Percentiles rank a stretch among this genome's conserved stretches.
Evolutionary conservation across 2,888 invertebrate genomes (phyloP).

Genomic region (Calliphora vomitoria): DNA sequence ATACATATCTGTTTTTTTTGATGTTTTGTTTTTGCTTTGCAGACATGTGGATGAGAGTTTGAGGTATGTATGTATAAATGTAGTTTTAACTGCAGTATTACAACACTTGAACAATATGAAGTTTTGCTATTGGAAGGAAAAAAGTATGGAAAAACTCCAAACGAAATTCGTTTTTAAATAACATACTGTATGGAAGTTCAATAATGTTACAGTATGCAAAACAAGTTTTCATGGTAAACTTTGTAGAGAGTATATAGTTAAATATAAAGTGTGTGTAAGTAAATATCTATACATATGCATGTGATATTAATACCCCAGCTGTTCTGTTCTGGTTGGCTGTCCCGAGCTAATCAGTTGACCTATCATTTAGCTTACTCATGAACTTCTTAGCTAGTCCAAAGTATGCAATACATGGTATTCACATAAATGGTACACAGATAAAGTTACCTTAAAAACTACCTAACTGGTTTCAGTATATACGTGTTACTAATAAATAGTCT

Average conservation of each 20-base stretch:
- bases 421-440: too few relatives aligned
- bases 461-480: too few relatives aligned
- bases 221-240: neutral
- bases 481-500: too few relatives aligned
- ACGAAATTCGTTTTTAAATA: slow-evolving; percentile 38
- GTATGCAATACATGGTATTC: too few relatives aligned
- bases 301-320: too few relatives aligned
- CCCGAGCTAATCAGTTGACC: too few relatives aligned
- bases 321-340: too few relatives aligned
- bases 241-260: neutral
- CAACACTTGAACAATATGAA: slow-evolving; percentile 27
- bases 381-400: too few relatives aligned
- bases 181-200: slow-evolving; percentile 10
- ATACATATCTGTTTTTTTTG: neutral
- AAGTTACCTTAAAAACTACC: too few relatives aligned
- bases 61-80: neutral
- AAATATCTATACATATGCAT: too few relatives aligned
- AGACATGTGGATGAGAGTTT: neutral
- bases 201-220: neutral
- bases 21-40: neutral
- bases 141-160: neutral
- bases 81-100: slow-evolving; percentile 12
- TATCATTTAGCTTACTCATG: too few relatives aligned
- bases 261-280: too few relatives aligned
- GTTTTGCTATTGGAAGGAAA: slow-evolving; percentile 19